Evolutionary conservation across 2,113 vertebrate genomes (phyloP).

Genomic region (Nematolebias whitei): DNA sequence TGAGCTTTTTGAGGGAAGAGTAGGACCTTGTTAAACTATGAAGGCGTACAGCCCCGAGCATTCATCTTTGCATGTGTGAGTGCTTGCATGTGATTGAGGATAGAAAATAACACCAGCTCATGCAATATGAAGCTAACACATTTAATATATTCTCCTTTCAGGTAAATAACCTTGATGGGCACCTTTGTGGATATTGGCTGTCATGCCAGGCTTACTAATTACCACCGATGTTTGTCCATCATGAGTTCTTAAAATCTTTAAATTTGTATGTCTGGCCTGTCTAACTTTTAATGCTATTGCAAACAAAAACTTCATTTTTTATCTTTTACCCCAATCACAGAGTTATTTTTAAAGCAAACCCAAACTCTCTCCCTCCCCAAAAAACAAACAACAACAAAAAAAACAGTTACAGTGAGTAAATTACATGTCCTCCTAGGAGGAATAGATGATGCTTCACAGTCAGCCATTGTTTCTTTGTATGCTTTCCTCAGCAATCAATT

Average conservation of each 20-base stretch:
- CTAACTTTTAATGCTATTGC: not conserved
- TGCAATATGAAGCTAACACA: conserved; percentile 27
- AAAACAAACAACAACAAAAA: too few relatives aligned
- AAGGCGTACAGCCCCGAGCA: conserved; percentile 8
- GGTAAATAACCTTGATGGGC: conserved; percentile 51
- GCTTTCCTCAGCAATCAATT: conserved; percentile 15
- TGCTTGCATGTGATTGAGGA: not conserved
- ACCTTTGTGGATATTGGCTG: conserved; percentile 36
- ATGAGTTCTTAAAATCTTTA: conserved; percentile 30
- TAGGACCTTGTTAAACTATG: conserved; percentile 20
- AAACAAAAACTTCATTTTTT: not conserved
- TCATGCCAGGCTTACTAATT: conserved; percentile 24
- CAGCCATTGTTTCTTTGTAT: conserved; percentile 32
- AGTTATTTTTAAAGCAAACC: not conserved
- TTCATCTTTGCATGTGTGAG: not conserved
- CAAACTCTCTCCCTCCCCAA: too few relatives aligned
- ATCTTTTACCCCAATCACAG: not conserved
- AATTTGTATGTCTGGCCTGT: not conserved
- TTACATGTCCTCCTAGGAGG: not conserved
- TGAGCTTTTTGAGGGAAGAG: conserved; percentile 17
- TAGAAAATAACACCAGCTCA: conserved; percentile 5
- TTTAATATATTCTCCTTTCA: conserved; percentile 41
- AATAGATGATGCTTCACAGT: conserved; percentile 11
- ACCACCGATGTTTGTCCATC: conserved; percentile 16
- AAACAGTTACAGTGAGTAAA: not conserved